A percentile compares a stretch with the other conserved stretches of the same genome.
phyloP scores from a whole-genome alignment of 1,140 invertebrate genomes.

The Dufourea novaeangliae region DNA sequence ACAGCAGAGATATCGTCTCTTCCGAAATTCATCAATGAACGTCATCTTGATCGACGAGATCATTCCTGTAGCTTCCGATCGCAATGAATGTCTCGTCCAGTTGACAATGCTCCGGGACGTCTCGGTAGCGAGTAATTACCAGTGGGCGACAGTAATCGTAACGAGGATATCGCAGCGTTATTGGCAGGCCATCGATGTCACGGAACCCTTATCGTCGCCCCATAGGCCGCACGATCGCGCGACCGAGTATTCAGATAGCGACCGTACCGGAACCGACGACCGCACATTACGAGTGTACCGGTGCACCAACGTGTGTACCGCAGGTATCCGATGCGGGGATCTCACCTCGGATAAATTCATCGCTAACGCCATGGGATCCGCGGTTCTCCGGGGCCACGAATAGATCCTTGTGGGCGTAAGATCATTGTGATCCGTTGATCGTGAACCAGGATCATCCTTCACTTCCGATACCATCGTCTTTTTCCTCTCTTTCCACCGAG shows the following conservation, averaged over 20 bases:
- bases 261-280: slow-evolving; percentile 29
- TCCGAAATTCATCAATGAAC: too few relatives aligned
- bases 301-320: slow-evolving; percentile 42
- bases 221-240: background rate
- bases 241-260: slow-evolving; percentile 16
- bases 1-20: too few relatives aligned
- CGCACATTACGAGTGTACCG: slow-evolving; percentile 36
- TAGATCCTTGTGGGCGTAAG: slow-evolving; percentile 71
- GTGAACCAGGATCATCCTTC: slow-evolving; percentile 76
- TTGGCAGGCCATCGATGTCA: slow-evolving; percentile 29
- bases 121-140: background rate
- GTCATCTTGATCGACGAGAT: too few relatives aligned
- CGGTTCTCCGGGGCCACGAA: slow-evolving; percentile 27
- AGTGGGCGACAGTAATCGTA: background rate
- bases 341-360: slow-evolving; percentile 54
- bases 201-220: slow-evolving; percentile 15
- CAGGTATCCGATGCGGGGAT: slow-evolving; percentile 45
- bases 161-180: background rate
- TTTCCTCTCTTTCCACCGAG: background rate
- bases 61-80: too few relatives aligned
- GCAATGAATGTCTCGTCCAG: too few relatives aligned
- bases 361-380: slow-evolving; percentile 35
- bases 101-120: background rate
- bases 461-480: slow-evolving; percentile 73
- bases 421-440: slow-evolving; percentile 78